These are phyloP conservation scores for Sacculina carcini DNA, from an alignment of 2,888 invertebrate genomes.

Conservation along the genomic window DNA sequence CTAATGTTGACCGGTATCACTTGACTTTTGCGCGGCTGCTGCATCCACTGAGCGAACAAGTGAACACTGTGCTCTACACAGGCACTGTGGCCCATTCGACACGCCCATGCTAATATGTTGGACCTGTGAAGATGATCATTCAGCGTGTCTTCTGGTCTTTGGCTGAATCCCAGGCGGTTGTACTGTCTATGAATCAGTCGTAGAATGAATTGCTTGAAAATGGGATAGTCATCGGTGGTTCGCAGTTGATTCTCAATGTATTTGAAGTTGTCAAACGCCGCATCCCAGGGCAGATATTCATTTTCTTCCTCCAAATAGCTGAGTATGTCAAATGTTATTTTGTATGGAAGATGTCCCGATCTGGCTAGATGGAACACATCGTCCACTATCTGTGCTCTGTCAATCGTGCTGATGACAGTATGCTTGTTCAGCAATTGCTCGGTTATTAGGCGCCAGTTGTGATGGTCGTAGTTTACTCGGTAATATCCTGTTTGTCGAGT, in stretches of 20 bases:
- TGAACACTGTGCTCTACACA: constrained; percentile 44
- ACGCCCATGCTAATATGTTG: constrained; percentile 44
- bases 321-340: constrained; percentile 47
- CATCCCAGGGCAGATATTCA: constrained; percentile 70
- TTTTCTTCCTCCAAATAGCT: constrained; percentile 47
- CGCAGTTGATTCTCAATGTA: constrained; percentile 55
- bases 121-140: constrained; percentile 40
- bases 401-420: constrained; percentile 42
- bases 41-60: constrained; percentile 48
- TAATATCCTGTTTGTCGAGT: no score
- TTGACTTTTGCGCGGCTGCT: constrained; percentile 31
- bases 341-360: constrained; percentile 34
- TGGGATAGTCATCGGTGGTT: constrained; percentile 38
- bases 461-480: constrained; percentile 43
- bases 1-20: constrained; percentile 46
- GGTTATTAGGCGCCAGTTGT: constrained; percentile 47
- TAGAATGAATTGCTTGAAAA: constrained; percentile 38
- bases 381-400: constrained; percentile 69
- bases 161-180: constrained; percentile 38
- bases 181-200: constrained; percentile 38
- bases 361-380: not conserved
- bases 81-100: constrained; percentile 40
- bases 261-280: constrained; percentile 44
- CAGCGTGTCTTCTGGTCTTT: constrained; percentile 33
- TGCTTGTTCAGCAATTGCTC: constrained; percentile 32